Conservation (phyloP, 2,888 invertebrate genomes). For the Halictus ligatus region DNA sequence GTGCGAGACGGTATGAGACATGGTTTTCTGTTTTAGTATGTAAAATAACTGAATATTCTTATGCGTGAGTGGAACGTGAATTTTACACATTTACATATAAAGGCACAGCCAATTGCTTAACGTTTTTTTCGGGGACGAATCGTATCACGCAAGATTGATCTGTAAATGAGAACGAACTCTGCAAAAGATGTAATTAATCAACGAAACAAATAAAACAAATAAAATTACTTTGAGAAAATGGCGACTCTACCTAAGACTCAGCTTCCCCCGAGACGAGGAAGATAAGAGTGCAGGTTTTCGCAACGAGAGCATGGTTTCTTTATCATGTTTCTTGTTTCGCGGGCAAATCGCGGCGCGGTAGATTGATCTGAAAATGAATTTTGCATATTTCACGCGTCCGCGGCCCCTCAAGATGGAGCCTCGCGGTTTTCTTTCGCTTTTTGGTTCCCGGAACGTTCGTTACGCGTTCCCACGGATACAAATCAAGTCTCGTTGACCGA, state of each 20-base stretch:
- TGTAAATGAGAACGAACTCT: no score
- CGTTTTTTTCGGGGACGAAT: no score
- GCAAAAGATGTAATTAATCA: background rate
- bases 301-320: background rate
- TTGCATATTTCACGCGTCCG: conserved; percentile 24
- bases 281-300: no score
- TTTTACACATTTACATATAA: background rate
- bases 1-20: no score
- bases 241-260: background rate
- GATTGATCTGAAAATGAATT: conserved; percentile 22
- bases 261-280: background rate
- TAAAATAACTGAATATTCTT: background rate
- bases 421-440: background rate
- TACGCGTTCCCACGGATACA: conserved; percentile 40
- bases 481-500: conserved; percentile 52
- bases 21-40: no score
- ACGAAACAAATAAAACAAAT: background rate
- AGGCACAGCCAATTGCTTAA: no score
- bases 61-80: background rate
- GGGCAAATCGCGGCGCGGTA: background rate
- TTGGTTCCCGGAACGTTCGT: conserved; percentile 43
- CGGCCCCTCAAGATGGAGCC: background rate
- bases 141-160: no score
- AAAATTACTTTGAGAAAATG: background rate
- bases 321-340: background rate